Conservation (phyloP, 2,113 vertebrate genomes). For the Paratilapia polleni region DNA sequence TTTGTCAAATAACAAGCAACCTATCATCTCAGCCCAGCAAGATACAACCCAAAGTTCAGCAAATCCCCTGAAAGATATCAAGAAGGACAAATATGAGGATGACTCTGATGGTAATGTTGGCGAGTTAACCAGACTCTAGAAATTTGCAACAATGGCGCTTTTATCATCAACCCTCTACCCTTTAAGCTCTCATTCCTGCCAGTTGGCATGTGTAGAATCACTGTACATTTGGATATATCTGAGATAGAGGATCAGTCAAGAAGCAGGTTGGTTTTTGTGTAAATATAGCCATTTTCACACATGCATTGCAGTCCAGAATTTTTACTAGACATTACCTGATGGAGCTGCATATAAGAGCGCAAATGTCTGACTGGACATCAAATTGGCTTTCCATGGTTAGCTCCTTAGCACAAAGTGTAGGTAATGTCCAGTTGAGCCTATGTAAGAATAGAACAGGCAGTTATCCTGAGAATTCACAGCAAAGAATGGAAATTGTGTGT, state of each 20-base stretch:
- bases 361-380: not conserved
- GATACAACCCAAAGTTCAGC: slow-evolving; percentile 16
- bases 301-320: not conserved
- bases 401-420: not conserved
- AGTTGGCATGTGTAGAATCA: slow-evolving; percentile 25
- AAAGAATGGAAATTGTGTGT: not conserved
- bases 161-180: slow-evolving; percentile 57
- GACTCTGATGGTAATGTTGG: slow-evolving; percentile 62
- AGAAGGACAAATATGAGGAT: slow-evolving; percentile 37
- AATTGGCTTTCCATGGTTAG: not conserved
- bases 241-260: not conserved
- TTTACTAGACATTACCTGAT: not conserved
- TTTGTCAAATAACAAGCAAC: slow-evolving; percentile 41
- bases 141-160: slow-evolving; percentile 69
- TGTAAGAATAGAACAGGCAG: not conserved
- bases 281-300: slow-evolving; percentile 24
- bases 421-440: not conserved
- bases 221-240: no score
- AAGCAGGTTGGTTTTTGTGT: slow-evolving; percentile 24
- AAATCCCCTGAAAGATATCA: slow-evolving; percentile 28
- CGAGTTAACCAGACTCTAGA: slow-evolving; percentile 88
- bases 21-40: slow-evolving; percentile 30
- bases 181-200: slow-evolving; percentile 69
- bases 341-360: not conserved
- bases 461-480: not conserved